These are phyloP conservation scores for Acleris laterana DNA, from an alignment of 2,888 invertebrate species.

Conservation along the genomic window DNA sequence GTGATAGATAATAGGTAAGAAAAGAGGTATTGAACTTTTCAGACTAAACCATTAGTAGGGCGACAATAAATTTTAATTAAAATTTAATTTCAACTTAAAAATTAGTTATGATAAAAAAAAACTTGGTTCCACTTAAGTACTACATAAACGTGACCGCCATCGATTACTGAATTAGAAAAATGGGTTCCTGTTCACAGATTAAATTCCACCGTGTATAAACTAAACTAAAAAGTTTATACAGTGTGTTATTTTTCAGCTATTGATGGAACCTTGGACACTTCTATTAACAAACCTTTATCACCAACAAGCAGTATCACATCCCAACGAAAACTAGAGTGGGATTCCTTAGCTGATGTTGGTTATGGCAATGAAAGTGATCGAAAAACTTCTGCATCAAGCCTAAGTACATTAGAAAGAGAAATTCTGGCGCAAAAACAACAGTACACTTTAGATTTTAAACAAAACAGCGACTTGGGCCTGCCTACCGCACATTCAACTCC, in stretches of 20 bases:
- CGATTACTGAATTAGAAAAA: no score
- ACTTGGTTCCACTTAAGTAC: no score
- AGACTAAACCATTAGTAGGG: no score
- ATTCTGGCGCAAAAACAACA: slow-evolving; percentile 82
- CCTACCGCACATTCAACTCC: slow-evolving; percentile 85
- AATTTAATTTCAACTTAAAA: no score
- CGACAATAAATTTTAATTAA: no score
- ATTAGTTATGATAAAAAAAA: no score
- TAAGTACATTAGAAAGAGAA: slow-evolving; percentile 85
- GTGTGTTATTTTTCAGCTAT: slow-evolving; percentile 60
- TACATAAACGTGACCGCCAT: no score
- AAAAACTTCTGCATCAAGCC: slow-evolving; percentile 73
- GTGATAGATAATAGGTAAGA: no score
- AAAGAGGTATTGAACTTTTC: no score
- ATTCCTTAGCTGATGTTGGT: slow-evolving; percentile 94
- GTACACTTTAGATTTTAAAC: slow-evolving; percentile 70
- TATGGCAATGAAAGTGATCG: slow-evolving; percentile 86
- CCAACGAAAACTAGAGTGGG: slow-evolving; percentile 92
- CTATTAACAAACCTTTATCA: slow-evolving; percentile 80
- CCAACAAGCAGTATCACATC: slow-evolving; percentile 91
- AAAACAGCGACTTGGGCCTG: slow-evolving; percentile 60
- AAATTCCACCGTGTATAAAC: no score
- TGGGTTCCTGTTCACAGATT: no score
- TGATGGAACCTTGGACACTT: slow-evolving; percentile 68
- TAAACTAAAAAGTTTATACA: background rate